Base-by-base conservation (phyloP, 2,888 invertebrate genomes). In the Gerris lacustris region DNA sequence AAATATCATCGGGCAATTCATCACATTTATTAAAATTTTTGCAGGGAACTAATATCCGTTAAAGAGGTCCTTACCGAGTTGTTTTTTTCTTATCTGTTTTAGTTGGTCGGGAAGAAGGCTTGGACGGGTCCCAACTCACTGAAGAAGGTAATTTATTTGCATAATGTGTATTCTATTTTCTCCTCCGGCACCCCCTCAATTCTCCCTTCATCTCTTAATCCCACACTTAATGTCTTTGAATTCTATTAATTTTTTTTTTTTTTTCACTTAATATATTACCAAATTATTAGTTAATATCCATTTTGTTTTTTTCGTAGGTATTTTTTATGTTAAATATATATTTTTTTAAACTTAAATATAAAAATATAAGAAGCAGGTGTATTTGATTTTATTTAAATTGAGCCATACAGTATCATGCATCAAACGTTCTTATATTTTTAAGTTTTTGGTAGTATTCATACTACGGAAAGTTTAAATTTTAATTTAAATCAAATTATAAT, bases 71-170 rank as follows among this genome's bases (percentile, higher is more conserved):
- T 55, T 55, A 55, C 55, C 55, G 15, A 15, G 15, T 31, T 31
- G 15, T 11, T 55, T 55, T 55, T 55, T 55, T 55, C 9, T 55
- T 70, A 67, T 18, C 69, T 70, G 67, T 75, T 79, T 71, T 78
- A 81, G 81, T 78, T 72, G 80, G 79, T 71, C 77, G 79, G 74
- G 78, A 76, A 66, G 76, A 75, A 47, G 70, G 68, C 43, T 67
- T 75, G 69, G 77, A 77, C 45, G 82, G 81, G 64, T 80, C 80
- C 44, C 82, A 81, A 75, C 76, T 81, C 66, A 80, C 82, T 70
- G 82, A 82, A 74, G 81, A 82, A 81, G 82, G 82, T 82, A 77
- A 79, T 81, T 76, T 67, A 64, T 64, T 55, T 55, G 55, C 55
- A 55, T 55, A 55, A 55, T 55, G 55, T 55, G 55, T 55, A 55